phyloP scores from a whole-genome alignment of 2,113 vertebrate species.

The Anarrhichthys ocellatus region DNA sequence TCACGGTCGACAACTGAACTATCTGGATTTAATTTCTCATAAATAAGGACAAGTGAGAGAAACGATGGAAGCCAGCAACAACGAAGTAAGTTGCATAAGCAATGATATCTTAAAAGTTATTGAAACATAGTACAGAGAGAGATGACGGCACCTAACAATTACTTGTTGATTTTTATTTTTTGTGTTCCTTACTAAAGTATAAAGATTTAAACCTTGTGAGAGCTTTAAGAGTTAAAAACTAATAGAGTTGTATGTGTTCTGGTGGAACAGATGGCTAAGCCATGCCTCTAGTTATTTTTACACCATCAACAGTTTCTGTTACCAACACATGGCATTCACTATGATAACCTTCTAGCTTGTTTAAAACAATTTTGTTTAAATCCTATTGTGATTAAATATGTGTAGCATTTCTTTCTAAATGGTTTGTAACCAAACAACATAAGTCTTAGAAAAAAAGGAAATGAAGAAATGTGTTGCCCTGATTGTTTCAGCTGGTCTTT shows the following conservation, averaged over 20 bases:
- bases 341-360: conserved; percentile 1
- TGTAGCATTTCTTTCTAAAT: not conserved
- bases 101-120: not conserved
- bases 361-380: not conserved
- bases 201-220: not conserved
- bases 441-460: not conserved
- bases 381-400: not conserved
- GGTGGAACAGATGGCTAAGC: conserved; percentile 7
- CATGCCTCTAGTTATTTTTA: conserved; percentile 64
- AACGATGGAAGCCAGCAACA: conserved; percentile 61
- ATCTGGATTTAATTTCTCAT: not conserved
- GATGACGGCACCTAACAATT: not conserved
- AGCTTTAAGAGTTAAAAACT: conserved; percentile 8
- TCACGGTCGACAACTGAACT: not conserved
- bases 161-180: not conserved
- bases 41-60: conserved; percentile 9
- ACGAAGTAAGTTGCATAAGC: conserved; percentile 42
- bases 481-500: not conserved
- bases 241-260: conserved; percentile 13
- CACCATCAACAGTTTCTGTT: conserved; percentile 50
- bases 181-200: not conserved
- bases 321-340: conserved; percentile 30
- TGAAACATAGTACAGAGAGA: not conserved
- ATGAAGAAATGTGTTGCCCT: not conserved
- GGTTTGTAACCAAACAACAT: not conserved